Conservation (phyloP, 2,113 vertebrate genomes). For the Hypocryptadius cinnamomeus region DNA sequence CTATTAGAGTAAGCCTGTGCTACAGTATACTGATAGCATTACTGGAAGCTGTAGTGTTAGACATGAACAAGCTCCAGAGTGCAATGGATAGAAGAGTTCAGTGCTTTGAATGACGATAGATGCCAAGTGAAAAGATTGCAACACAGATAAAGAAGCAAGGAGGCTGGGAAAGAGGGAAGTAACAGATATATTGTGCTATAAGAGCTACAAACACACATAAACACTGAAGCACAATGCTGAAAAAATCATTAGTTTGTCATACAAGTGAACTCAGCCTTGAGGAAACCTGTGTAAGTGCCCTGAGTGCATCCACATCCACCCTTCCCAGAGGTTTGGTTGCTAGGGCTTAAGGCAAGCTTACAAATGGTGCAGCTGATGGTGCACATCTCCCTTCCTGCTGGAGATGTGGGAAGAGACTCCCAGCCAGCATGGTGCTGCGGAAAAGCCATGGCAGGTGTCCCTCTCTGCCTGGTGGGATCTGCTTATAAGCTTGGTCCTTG, state of each 20-base stretch:
- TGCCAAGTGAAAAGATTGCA: neutral
- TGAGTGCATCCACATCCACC: neutral
- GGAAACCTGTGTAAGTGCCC: neutral
- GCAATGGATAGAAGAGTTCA: neutral
- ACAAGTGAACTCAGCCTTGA: neutral
- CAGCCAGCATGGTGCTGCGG: fast-evolving
- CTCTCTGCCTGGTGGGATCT: neutral
- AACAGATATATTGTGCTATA: neutral
- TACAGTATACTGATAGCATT: neutral
- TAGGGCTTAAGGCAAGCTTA: fast-evolving
- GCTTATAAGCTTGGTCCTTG: neutral
- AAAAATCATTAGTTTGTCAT: neutral
- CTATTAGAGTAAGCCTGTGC: neutral
- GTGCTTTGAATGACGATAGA: neutral
- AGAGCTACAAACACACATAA: neutral
- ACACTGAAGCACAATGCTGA: neutral
- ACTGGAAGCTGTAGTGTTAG: neutral
- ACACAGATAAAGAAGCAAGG: neutral
- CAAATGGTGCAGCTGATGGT: fast-evolving
- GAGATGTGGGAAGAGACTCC: neutral
- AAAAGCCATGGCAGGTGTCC: fast-evolving
- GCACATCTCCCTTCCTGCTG: neutral
- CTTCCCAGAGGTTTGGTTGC: neutral
- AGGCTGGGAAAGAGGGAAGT: neutral
- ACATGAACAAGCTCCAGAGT: neutral